Evolutionary conservation across 2,888 invertebrate genomes (phyloP).

Genomic region (Microdon myrmicae): DNA sequence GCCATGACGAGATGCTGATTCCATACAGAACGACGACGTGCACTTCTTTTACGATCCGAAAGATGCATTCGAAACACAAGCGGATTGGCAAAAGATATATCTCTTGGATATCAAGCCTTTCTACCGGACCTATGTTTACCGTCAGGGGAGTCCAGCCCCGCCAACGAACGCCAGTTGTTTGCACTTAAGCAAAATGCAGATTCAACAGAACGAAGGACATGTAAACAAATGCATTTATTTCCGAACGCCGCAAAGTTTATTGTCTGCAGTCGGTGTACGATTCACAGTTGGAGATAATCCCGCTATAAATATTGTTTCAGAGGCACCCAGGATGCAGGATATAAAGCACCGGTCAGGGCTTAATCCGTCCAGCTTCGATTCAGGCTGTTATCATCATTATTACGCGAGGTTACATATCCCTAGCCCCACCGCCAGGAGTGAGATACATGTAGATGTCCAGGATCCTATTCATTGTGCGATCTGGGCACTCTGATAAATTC

Average conservation of each 20-base stretch:
- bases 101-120: conserved; percentile 4
- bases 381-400: conserved; percentile 40
- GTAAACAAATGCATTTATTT: conserved; percentile 48
- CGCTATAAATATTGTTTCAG: conserved; percentile 5
- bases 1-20: conserved; percentile 25
- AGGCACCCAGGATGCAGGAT: too few species aligned
- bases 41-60: conserved; percentile 14
- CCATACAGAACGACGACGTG: conserved; percentile 28
- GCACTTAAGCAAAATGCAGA: conserved; percentile 50
- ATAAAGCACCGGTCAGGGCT: too few species aligned
- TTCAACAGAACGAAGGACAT: conserved; percentile 23
- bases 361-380: too few species aligned
- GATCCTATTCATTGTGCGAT: conserved; percentile 33
- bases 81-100: conserved; percentile 46
- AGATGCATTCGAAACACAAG: conserved; percentile 40
- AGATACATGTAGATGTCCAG: too few species aligned
- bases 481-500: conserved; percentile 50
- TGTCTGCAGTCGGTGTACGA: conserved; percentile 35
- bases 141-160: conserved; percentile 13
- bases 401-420: conserved; percentile 40
- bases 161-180: conserved; percentile 27
- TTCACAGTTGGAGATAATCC: conserved; percentile 35
- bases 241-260: conserved; percentile 39
- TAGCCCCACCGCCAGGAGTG: conserved; percentile 1
- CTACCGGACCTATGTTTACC: conserved; percentile 44